Evolutionary conservation across 2,888 invertebrate genomes (phyloP).

Genomic region (Volucella inflata): DNA sequence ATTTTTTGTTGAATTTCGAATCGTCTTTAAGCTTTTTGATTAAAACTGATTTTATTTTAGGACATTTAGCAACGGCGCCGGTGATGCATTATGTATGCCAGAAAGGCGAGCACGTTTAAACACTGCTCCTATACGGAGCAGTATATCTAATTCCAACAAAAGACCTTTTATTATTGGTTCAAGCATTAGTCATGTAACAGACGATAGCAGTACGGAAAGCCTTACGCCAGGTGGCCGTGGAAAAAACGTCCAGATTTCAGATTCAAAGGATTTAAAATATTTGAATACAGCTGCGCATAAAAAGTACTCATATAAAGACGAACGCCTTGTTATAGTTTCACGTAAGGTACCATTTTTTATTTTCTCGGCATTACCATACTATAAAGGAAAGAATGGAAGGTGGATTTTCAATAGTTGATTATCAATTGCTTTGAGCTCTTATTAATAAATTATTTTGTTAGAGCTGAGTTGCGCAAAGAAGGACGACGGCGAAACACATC

Average conservation of each 20-base stretch:
- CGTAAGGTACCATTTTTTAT: conserved; percentile 92
- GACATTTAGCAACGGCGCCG: conserved; percentile 84
- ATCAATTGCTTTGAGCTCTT: conserved; percentile 30
- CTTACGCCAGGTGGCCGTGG: conserved; percentile 85
- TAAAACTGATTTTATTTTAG: conserved; percentile 80
- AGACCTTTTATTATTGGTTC: conserved; percentile 81
- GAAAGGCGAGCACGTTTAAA: conserved; percentile 82
- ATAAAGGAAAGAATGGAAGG: conserved; percentile 88
- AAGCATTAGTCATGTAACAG: conserved; percentile 81
- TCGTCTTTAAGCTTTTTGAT: background rate
- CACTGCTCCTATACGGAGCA: conserved; percentile 82
- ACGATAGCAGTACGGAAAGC: conserved; percentile 91
- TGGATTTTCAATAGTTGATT: conserved; percentile 80
- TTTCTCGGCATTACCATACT: conserved; percentile 94
- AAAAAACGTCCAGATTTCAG: conserved; percentile 82
- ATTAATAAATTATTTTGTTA: conserved; percentile 76
- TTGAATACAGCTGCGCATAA: conserved; percentile 85
- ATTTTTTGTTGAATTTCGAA: too few relatives aligned
- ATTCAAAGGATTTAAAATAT: conserved; percentile 86
- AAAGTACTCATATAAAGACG: conserved; percentile 89
- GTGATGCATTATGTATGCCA: conserved; percentile 79
- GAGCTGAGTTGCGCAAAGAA: conserved; percentile 89
- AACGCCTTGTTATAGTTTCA: conserved; percentile 92
- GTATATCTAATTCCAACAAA: conserved; percentile 77
- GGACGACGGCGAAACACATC: conserved; percentile 92